Evolutionary conservation across 1,140 invertebrate species (phyloP).

Genomic region (Pseudoatta argentina): DNA sequence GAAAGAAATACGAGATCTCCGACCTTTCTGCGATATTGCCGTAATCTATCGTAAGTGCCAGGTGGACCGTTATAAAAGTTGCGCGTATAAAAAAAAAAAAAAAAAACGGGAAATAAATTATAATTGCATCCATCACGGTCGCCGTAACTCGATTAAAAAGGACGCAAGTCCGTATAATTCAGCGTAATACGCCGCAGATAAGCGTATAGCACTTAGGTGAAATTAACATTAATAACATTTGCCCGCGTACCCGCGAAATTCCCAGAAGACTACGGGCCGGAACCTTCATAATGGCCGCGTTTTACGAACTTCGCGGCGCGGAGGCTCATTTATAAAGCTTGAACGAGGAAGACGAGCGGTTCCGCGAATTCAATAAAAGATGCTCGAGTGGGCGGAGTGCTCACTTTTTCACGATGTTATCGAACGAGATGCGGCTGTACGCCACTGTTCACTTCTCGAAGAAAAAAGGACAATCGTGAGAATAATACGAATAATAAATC

Average conservation of each 20-base stretch:
- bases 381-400: constrained; percentile 56
- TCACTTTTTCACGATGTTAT: constrained; percentile 76
- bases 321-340: constrained; percentile 68
- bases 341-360: constrained; percentile 64
- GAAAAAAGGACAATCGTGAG: constrained; percentile 59
- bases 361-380: constrained; percentile 75
- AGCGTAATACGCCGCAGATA: constrained; percentile 58
- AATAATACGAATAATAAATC: constrained; percentile 72
- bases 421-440: constrained; percentile 43
- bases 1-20: constrained; percentile 50
- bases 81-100: constrained; percentile 22
- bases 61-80: constrained; percentile 57
- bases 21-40: constrained; percentile 47
- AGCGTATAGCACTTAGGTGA: constrained; percentile 59
- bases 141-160: constrained; percentile 62
- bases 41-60: constrained; percentile 61
- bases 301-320: constrained; percentile 48
- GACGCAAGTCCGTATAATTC: constrained; percentile 59
- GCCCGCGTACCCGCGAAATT: constrained; percentile 52
- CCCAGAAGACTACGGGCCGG: constrained; percentile 49
- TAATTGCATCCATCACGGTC: constrained; percentile 60
- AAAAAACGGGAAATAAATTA: constrained; percentile 47
- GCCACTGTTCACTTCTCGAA: constrained; percentile 19
- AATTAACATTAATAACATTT: constrained; percentile 66
- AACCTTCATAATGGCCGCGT: constrained; percentile 61